Evolutionary conservation across 1,140 invertebrate species (phyloP).

Genomic region (Contarinia nasturtii): DNA sequence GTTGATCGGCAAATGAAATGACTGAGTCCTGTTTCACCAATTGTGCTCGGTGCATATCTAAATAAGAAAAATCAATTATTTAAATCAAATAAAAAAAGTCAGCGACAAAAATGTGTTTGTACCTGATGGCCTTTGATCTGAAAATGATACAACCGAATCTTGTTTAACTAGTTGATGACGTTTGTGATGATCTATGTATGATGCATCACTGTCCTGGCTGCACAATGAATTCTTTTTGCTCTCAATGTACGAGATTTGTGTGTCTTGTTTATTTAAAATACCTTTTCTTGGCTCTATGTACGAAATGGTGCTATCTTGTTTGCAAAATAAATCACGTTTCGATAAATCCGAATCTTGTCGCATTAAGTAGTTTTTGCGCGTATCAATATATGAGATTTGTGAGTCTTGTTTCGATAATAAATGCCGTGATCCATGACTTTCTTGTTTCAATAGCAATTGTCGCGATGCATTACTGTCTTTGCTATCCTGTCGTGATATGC

Average conservation of each 20-base stretch:
- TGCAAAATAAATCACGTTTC: constrained; percentile 10
- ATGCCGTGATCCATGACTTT: constrained; percentile 21
- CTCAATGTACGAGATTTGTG: constrained; percentile 13
- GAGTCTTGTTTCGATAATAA: constrained; percentile 21
- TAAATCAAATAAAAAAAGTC: background rate
- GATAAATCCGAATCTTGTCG: constrained; percentile 5
- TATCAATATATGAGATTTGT: constrained; percentile 21
- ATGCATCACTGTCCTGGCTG: constrained; percentile 5
- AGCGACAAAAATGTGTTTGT: background rate
- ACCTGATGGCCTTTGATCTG: constrained; percentile 17
- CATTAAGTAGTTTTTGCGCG: constrained; percentile 9
- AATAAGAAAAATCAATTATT: background rate
- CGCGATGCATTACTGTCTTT: constrained; percentile 11
- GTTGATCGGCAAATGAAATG: constrained; percentile 22
- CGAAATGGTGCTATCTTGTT: constrained; percentile 14
- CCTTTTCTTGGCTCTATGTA: constrained; percentile 13
- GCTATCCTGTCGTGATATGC: constrained; percentile 14
- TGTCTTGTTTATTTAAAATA: constrained; percentile 6
- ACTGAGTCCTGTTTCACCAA: constrained; percentile 23
- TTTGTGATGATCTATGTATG: constrained; percentile 10
- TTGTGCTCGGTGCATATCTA: constrained; percentile 12
- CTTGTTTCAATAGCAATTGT: constrained; percentile 16
- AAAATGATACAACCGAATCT: constrained; percentile 23
- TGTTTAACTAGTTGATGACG: constrained; percentile 22
- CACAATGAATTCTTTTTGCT: constrained; percentile 9